These are phyloP conservation scores for Leptinotarsa rubiginosa DNA, from an alignment of 2,888 invertebrate genomes.

Conservation along the genomic window DNA sequence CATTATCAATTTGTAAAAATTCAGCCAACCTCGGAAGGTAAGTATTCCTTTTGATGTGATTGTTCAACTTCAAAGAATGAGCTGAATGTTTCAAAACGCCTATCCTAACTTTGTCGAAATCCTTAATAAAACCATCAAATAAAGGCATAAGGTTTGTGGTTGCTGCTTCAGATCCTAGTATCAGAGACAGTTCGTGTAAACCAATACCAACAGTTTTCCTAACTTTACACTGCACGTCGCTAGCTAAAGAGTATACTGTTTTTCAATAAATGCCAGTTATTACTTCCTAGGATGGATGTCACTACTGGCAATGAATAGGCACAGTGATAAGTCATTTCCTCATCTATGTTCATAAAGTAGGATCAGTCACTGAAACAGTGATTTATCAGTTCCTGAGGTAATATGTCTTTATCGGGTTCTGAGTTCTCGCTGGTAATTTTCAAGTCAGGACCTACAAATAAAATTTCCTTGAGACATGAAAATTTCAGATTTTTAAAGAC, in stretches of 20 bases:
- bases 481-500: neutral
- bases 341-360: constrained; percentile 69
- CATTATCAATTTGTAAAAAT: constrained; percentile 77
- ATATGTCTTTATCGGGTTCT: constrained; percentile 56
- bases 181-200: constrained; percentile 79
- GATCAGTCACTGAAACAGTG: constrained; percentile 77
- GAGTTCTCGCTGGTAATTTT: neutral
- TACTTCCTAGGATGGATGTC: constrained; percentile 75
- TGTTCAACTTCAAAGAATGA: constrained; percentile 74
- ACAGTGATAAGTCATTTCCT: constrained; percentile 78
- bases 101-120: constrained; percentile 80
- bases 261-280: constrained; percentile 79
- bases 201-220: constrained; percentile 81
- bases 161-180: constrained; percentile 78
- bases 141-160: constrained; percentile 78
- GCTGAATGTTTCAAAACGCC: constrained; percentile 79
- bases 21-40: constrained; percentile 73
- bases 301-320: constrained; percentile 86
- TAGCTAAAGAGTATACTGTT: constrained; percentile 75
- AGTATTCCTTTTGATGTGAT: constrained; percentile 69
- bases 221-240: constrained; percentile 80
- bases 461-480: neutral
- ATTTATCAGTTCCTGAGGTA: constrained; percentile 73
- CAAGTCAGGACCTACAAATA: neutral
- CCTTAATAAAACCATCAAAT: constrained; percentile 80